A percentile compares a stretch with the other conserved stretches of the same genome.
phyloP scores from a whole-genome alignment of 2,797 vertebrate species.

The Strix occidentalis region DNA sequence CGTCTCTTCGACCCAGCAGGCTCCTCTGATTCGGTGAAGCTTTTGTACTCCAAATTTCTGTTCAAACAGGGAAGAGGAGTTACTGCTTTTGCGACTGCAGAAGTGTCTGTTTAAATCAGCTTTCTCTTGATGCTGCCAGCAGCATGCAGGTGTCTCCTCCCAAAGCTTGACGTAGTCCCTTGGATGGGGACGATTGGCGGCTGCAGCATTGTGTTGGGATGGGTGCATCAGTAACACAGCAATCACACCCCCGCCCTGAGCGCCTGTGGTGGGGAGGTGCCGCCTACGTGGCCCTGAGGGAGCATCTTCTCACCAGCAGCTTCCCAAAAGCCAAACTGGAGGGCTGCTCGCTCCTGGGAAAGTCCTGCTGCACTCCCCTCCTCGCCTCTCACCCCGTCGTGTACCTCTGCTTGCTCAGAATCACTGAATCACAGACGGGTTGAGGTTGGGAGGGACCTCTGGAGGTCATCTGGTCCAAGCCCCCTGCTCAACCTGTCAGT shows the following conservation, averaged over 20 bases:
- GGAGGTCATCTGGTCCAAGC: background rate
- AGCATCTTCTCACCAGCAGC: background rate
- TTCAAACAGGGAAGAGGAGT: background rate
- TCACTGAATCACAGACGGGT: background rate
- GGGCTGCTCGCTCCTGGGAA: background rate
- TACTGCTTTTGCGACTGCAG: background rate
- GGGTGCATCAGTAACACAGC: background rate
- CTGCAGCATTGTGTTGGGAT: background rate
- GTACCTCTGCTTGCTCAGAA: background rate
- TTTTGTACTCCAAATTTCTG: background rate
- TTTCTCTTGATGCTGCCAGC: background rate
- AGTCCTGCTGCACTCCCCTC: background rate
- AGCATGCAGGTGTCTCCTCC: background rate
- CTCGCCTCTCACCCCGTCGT: accelerated
- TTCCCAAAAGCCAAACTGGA: background rate
- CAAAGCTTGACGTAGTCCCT: background rate
- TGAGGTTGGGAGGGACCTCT: background rate
- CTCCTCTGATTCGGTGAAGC: background rate
- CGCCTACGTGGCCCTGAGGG: background rate
- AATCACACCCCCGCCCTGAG: background rate
- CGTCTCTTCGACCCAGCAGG: background rate
- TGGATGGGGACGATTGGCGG: accelerated
- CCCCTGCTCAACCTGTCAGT: background rate
- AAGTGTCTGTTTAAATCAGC: background rate
- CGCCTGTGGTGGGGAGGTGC: background rate